phyloP scores from a whole-genome alignment of 1,140 invertebrate genomes.

The Tetramorium simillimum region DNA sequence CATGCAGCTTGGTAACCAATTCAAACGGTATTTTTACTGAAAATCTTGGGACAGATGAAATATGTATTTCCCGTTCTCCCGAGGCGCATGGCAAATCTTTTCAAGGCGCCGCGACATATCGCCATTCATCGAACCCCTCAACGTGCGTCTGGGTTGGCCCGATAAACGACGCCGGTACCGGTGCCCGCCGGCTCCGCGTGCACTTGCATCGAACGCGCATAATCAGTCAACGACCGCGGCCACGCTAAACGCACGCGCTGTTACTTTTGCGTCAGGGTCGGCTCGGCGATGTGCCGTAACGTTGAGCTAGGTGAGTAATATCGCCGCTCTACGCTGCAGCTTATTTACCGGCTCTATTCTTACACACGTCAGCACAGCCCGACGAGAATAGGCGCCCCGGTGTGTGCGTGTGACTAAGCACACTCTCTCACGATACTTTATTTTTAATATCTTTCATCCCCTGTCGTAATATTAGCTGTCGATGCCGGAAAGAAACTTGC shows the following conservation, averaged over 20 bases:
- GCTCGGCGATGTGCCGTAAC: conserved; percentile 73
- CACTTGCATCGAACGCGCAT: conserved; percentile 75
- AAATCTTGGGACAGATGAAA: not conserved
- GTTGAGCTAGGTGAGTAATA: conserved; percentile 82
- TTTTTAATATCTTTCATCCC: conserved; percentile 22
- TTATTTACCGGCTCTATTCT: conserved; percentile 77
- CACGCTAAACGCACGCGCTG: conserved; percentile 64
- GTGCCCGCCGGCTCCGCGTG: conserved; percentile 26
- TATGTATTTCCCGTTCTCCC: not conserved
- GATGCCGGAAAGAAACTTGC: not conserved
- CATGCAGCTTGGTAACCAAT: too few relatives aligned
- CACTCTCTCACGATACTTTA: conserved; percentile 16
- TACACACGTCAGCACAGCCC: conserved; percentile 61
- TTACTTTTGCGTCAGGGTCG: conserved; percentile 81
- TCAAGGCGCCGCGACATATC: not conserved
- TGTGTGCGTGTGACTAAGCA: not conserved
- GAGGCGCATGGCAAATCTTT: not conserved
- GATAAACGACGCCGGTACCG: conserved; percentile 17
- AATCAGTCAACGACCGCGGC: conserved; percentile 83
- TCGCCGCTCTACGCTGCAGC: conserved; percentile 59
- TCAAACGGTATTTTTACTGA: too few relatives aligned
- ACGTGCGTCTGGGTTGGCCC: not conserved
- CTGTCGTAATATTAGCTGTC: not conserved
- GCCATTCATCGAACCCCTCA: conserved; percentile 22
- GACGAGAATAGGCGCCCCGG: conserved; percentile 48